Conservation (phyloP, 2,888 invertebrate species). For the Ennomos quercinarius region DNA sequence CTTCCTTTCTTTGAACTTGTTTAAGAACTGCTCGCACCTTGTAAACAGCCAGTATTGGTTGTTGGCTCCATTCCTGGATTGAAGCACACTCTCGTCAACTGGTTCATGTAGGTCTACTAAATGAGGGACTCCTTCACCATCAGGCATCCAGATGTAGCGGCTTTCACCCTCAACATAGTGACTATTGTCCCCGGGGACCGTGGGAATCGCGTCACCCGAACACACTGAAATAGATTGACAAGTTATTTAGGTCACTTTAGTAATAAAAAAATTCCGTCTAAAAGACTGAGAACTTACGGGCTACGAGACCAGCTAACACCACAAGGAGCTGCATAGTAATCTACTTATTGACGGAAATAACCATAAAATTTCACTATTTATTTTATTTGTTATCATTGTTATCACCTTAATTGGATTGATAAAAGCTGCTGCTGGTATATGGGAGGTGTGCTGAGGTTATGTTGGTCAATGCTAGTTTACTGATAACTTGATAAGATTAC, state of each 20-base stretch:
- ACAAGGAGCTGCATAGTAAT: constrained; percentile 54
- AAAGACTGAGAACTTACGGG: constrained; percentile 47
- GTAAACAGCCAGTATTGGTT: constrained; percentile 71
- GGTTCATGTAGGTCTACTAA: constrained; percentile 67
- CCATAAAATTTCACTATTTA: neutral
- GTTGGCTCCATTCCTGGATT: constrained; percentile 62
- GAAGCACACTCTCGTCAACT: constrained; percentile 44
- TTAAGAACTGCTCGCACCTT: constrained; percentile 45
- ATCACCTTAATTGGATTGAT: neutral
- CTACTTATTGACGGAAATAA: neutral
- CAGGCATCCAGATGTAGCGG: constrained; percentile 77
- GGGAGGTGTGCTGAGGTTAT: neutral
- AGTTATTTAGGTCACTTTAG: neutral
- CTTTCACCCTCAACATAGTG: constrained; percentile 75
- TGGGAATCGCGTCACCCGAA: constrained; percentile 53
- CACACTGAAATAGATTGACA: constrained; percentile 57
- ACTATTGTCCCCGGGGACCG: constrained; percentile 70
- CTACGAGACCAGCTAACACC: constrained; percentile 47
- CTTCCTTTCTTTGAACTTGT: too few species aligned
- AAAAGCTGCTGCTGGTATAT: neutral
- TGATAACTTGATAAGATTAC: too few species aligned
- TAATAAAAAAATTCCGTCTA: neutral
- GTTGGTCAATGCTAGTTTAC: too few species aligned
- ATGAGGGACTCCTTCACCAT: constrained; percentile 63
- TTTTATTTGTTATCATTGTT: constrained; percentile 9